Base-by-base conservation (phyloP, 2,888 invertebrate species). In the Calliphora vomitoria region DNA sequence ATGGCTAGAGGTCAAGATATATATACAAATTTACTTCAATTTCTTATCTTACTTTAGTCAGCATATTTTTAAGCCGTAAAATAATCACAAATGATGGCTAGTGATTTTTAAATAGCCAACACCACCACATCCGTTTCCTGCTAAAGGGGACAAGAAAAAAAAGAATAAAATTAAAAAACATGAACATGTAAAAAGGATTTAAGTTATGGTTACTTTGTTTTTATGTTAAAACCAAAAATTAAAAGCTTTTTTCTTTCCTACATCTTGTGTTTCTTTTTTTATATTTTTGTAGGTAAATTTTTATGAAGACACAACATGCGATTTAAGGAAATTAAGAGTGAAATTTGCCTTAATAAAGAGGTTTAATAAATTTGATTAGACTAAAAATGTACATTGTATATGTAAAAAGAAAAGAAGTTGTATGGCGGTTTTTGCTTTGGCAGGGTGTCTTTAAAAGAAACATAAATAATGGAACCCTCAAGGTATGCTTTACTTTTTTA, bases 301-400 rank as follows among this genome's bases (percentile, higher is more conserved):
- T 85, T 68, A 69, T 80, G 58, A 74, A 74, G 41, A 62, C 53
- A 62, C 38, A 69, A 80, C 74, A 85, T 85, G 79, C 80, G 20
- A 85, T 85, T 53, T 60, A n/a, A 68, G 68, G 60, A 74, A 72
- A 79, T 84, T 60, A 78, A 71, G n/a, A 78, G 18, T 79, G 79
- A 79, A 78, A 38, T 83, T 25, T 68, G 20, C 50, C 4, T 31
- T 25, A 69, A 31, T 47, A 60, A 58, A 47, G 55, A n/a, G 64
- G 69, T 69, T 83, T 58, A 64, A 76, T 76, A 64, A 64, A 83
- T 71, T 83, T 64, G 25, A 68, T 68, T 75, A 55, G 13, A 15
- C 35, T 13, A 10, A 35, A 35, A 35, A 35, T 35, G 35, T 35
- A 0, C 11, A 44, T 11, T 6, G 44, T 13, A 44, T 8, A 4